Base-by-base conservation (phyloP, 2,797 vertebrate genomes). In the Macropodus opercularis region DNA sequence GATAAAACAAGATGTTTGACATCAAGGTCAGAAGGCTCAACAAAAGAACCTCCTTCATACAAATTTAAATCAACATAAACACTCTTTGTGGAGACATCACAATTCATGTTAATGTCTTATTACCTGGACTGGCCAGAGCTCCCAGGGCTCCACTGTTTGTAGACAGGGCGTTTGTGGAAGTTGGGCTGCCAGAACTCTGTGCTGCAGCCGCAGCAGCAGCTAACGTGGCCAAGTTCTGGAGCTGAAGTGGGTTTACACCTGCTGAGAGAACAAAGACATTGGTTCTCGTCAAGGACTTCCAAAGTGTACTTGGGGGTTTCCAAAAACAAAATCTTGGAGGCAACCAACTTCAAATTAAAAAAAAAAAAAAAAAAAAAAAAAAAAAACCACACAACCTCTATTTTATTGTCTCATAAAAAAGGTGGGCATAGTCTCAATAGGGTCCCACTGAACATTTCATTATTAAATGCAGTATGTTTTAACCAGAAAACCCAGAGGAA, bases 161-260 rank as follows among this genome's bases (percentile, higher is more conserved):
- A 65, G 94, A 93, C 72, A 97, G 91, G 78, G 94, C 92, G 63
- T 91, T 95, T 91, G 92, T 90, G 79, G 94, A 94, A 85, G 92
- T 94, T 63, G 93, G 93, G 75, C 92, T 94, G 85, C 92, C 94
- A 88, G 95, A 94, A 90, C 90, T 94, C 87, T 98, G 96, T 59
- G 95, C 95, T 50, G 95, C 96, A 40, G 95, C 96, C 1, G 96
- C 96, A 6, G 96, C 96, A 0, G 96, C 96, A 52, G 96, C 96
- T 90, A 98, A 79, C 24, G 96, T 96, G 73, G 96, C 96, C 93
- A 98, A 89, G 86, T 98, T 98, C 93, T 98, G 96, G 86, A 98
- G 90, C 51, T 98, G 96, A 85, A 98, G 92, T 84, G 95, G 95
- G 87, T 96, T 98, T 92, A 98, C 95, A 86, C 96, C 95, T 91